phyloP scores from a whole-genome alignment of 2,888 invertebrate genomes.

The Neria commutata region DNA sequence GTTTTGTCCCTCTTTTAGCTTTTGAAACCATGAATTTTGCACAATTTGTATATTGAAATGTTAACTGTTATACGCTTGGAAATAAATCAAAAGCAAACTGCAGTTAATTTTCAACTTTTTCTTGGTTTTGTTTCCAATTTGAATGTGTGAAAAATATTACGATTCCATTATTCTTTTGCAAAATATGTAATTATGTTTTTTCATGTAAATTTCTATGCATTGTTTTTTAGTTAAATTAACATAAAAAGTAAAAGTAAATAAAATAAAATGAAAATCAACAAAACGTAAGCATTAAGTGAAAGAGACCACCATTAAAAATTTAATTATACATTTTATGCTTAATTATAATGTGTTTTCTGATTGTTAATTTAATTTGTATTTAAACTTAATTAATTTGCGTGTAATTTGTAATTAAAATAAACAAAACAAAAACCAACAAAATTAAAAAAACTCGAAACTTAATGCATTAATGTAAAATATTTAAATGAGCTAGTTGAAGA shows the following conservation, averaged over 20 bases:
- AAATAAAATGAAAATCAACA: slow-evolving; percentile 13
- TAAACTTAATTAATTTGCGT: neutral
- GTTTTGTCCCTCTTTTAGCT: too few species aligned
- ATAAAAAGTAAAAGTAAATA: slow-evolving; percentile 4
- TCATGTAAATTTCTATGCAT: neutral
- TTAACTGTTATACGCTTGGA: too few species aligned
- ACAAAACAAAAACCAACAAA: slow-evolving; percentile 26
- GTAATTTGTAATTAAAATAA: neutral
- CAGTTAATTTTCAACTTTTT: too few species aligned
- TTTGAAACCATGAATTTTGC: too few species aligned
- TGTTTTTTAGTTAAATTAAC: neutral
- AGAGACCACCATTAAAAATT: neutral
- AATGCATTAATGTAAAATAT: neutral
- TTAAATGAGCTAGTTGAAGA: neutral
- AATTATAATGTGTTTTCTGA: neutral
- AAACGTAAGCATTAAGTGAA: slow-evolving; percentile 13
- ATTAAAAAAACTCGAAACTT: slow-evolving; percentile 15
- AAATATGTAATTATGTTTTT: neutral
- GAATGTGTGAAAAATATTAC: neutral
- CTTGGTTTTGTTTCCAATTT: too few species aligned
- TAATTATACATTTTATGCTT: neutral
- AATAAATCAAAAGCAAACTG: neutral
- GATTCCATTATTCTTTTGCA: neutral
- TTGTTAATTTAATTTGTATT: neutral
- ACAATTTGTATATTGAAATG: too few species aligned